Evolutionary conservation across 2,797 vertebrate genomes (phyloP), one percentile per base, ranked within the genome.

Genomic region (Parauchenoglanis ngamensis): DNA sequence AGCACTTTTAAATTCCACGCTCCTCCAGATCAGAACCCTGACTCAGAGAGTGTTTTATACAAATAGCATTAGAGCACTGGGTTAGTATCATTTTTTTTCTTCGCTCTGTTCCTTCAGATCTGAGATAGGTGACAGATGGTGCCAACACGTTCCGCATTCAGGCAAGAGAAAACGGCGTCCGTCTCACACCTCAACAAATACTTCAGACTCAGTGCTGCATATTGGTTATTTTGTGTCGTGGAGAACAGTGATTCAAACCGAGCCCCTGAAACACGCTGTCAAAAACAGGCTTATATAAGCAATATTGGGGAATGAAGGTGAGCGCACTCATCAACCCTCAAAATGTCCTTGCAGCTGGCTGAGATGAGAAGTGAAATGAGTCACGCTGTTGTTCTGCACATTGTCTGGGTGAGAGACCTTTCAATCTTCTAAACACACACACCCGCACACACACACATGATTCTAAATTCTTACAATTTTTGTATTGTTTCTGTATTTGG

Each of bases 171-270:
- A 83, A 31, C n/a, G 10, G 10, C 19, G 46, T 68, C 63, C 63
- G 28, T 83, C 81, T 83, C 81, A 54, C 81, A 83, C 81, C 81
- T 83, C 63, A 17, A 54, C 63, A 52, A 23, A 83, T 83, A 83
- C 81, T 83, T 54, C 81, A 83, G 63, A 23, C 49, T 54, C 81
- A 1, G 46, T 68, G 46, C n/a, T 49, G 59, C 79, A 65, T 82
- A 82, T 68, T 68, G 81, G 61, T 82, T 65, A 82, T 82, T 82
- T 82, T 28, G 44, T 40, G 44, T 11, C 1, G 15, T 31, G 63
- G 49, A 68, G 63, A 83, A 83, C 63, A 35, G 11, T 12, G 65
- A 54, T 83, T 46, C 63, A 68, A 68, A 68, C 81, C 54, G n/a
- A 68, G 63, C 46, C 28, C 35, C 46, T 3, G 40, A 54, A 83